These are phyloP conservation scores for Hyposoter didymator DNA, from an alignment of 2,888 invertebrate species.

Conservation along the genomic window DNA sequence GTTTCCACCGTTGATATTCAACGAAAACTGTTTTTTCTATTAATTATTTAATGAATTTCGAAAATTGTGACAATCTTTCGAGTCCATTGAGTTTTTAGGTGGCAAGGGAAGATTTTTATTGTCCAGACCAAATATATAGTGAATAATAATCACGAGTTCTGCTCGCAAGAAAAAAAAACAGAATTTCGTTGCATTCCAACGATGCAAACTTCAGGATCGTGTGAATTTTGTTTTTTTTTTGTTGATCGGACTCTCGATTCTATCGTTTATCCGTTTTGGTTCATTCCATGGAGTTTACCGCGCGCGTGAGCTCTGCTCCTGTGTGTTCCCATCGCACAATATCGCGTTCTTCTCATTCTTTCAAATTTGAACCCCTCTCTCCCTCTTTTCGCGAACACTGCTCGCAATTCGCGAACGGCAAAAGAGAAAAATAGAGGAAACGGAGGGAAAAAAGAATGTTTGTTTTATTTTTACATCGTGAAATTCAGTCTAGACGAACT, in stretches of 20 bases:
- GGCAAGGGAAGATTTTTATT: too few species aligned
- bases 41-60: too few species aligned
- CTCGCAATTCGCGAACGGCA: not conserved
- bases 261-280: conserved; percentile 34
- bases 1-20: too few species aligned
- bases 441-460: conserved; percentile 34
- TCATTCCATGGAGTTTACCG: conserved; percentile 38
- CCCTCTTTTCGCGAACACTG: conserved; percentile 25
- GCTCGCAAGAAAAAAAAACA: too few species aligned
- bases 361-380: conserved; percentile 11
- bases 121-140: too few species aligned
- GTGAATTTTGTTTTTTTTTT: conserved; percentile 54
- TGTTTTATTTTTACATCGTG: conserved; percentile 57
- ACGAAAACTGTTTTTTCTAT: too few species aligned
- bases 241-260: conserved; percentile 9
- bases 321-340: conserved; percentile 29
- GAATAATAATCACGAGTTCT: too few species aligned
- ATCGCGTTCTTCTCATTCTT: conserved; percentile 43
- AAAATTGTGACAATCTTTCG: too few species aligned
- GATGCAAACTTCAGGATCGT: too few species aligned
- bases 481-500: conserved; percentile 76
- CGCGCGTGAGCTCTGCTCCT: not conserved
- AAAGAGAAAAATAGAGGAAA: not conserved
- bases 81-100: too few species aligned
- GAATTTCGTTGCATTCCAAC: too few species aligned